Conservation (phyloP, 2,113 vertebrate species). For the Lampris incognitus region DNA sequence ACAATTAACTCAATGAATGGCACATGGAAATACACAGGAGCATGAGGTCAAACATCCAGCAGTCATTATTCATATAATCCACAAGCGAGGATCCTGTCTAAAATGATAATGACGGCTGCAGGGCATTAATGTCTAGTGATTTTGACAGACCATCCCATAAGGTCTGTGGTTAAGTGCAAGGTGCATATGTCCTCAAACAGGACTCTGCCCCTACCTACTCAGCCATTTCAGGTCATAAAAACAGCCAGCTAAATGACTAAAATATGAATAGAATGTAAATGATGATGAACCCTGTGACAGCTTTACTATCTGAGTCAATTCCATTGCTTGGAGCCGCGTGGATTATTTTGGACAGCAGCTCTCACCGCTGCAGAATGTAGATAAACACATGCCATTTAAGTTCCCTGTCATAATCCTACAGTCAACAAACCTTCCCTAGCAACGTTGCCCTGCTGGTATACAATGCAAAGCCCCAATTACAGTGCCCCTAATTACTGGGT, state of each 20-base stretch:
- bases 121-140: too few species aligned
- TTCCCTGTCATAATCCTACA: constrained; percentile 69
- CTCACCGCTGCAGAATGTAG: constrained; percentile 72
- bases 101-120: not conserved
- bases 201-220: too few species aligned
- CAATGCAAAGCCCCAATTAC: constrained; percentile 74
- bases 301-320: constrained; percentile 46
- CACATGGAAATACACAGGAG: not conserved
- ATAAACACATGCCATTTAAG: constrained; percentile 76
- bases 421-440: constrained; percentile 76
- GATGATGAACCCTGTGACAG: constrained; percentile 17
- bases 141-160: too few species aligned
- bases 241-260: not conserved
- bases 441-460: constrained; percentile 65
- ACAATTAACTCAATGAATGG: too few species aligned
- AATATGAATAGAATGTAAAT: not conserved
- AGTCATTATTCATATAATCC: constrained; percentile 2
- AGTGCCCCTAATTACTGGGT: constrained; percentile 65
- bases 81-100: not conserved
- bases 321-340: constrained; percentile 52
- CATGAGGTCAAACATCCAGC: too few species aligned
- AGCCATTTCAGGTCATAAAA: too few species aligned
- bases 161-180: too few species aligned
- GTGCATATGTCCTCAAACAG: too few species aligned
- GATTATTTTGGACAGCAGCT: constrained; percentile 61